Conservation (phyloP, 1,140 invertebrate species). For the Formica exsecta region DNA sequence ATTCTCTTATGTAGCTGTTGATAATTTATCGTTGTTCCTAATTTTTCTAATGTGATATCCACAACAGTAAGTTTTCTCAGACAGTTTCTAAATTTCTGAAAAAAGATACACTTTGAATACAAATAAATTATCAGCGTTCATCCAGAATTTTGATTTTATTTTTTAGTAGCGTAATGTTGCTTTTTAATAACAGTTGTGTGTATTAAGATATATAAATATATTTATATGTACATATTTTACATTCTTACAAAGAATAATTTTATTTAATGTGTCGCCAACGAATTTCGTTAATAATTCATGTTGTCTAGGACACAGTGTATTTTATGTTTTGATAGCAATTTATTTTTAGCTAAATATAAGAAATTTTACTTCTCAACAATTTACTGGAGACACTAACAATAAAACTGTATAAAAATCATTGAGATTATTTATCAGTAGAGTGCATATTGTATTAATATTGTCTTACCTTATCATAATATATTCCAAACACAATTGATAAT, state of each 20-base stretch:
- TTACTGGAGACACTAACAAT: not conserved
- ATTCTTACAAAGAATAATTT: not conserved
- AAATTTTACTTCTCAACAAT: not conserved
- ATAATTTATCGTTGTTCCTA: conserved; percentile 9
- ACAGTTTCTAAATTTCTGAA: conserved; percentile 31
- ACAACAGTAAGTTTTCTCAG: conserved; percentile 16
- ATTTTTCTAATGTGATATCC: conserved; percentile 28
- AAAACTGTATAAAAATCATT: not conserved
- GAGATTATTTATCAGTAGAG: not conserved
- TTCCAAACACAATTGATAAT: too few species aligned
- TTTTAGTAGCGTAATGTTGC: too few species aligned
- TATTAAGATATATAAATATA: not conserved
- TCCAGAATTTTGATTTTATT: too few species aligned
- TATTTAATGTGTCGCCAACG: not conserved
- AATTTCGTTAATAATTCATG: too few species aligned
- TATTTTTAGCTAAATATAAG: not conserved
- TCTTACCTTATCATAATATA: conserved; percentile 7
- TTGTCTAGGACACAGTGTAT: not conserved
- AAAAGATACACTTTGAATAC: not conserved
- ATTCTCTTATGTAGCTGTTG: not conserved
- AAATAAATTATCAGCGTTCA: not conserved
- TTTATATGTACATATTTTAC: too few species aligned
- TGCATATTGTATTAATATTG: not conserved
- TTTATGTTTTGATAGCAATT: too few species aligned
- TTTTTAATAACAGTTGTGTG: too few species aligned